A percentile compares a stretch with the other conserved stretches of the same genome.
Evolutionary conservation across 2,888 invertebrate species (phyloP).

Genomic region (Deroplatys truncata): DNA sequence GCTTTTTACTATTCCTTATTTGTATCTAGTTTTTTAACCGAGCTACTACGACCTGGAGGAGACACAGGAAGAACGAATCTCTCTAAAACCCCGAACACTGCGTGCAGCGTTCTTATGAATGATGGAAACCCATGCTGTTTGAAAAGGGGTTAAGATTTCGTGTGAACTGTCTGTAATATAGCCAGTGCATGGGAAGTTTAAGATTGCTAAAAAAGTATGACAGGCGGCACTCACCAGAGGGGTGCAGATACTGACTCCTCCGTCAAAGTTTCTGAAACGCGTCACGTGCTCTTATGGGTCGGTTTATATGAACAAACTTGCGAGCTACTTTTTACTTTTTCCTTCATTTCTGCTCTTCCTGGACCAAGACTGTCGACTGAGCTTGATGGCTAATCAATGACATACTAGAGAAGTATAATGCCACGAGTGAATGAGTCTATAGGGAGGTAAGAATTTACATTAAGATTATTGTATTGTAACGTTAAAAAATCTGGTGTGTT

Average conservation of each 20-base stretch:
- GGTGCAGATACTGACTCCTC: neutral
- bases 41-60: too few species aligned
- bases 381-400: slow-evolving; percentile 11
- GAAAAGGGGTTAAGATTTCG: neutral
- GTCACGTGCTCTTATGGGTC: neutral
- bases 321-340: neutral
- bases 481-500: too few species aligned
- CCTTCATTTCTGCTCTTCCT: neutral
- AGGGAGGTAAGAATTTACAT: too few species aligned
- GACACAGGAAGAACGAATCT: too few species aligned
- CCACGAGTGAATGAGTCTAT: too few species aligned
- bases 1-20: too few species aligned
- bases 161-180: neutral
- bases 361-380: neutral
- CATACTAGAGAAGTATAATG: neutral
- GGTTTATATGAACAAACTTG: slow-evolving; percentile 24
- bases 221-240: neutral
- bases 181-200: neutral
- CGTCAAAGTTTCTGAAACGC: neutral
- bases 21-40: too few species aligned
- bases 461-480: too few species aligned
- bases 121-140: too few species aligned
- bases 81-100: too few species aligned
- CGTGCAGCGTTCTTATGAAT: too few species aligned
- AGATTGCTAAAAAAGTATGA: slow-evolving; percentile 18